Evolutionary conservation across 2,888 invertebrate species (phyloP).

Genomic region (Pimpla rufipes): DNA sequence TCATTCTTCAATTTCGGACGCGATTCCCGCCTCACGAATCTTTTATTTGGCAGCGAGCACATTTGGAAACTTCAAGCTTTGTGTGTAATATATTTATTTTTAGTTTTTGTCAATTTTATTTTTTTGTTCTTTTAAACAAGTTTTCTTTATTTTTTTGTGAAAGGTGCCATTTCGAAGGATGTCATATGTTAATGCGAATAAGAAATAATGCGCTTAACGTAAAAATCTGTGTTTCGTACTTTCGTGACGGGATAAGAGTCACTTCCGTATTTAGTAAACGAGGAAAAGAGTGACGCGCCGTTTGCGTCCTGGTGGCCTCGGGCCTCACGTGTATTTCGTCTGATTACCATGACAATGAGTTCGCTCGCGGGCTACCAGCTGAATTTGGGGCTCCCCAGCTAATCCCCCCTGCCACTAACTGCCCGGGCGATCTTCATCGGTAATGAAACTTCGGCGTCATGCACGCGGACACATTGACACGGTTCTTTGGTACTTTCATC

Average conservation of each 20-base stretch:
- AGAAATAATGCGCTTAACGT: not conserved
- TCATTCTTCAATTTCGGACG: not conserved
- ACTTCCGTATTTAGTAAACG: slow-evolving; percentile 24
- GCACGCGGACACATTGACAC: slow-evolving; percentile 11
- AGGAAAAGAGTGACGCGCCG: slow-evolving; percentile 13
- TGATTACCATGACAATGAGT: slow-evolving; percentile 44
- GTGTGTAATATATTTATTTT: too few relatives aligned
- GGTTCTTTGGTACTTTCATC: slow-evolving; percentile 45
- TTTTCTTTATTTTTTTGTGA: not conserved
- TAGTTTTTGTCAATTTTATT: too few relatives aligned
- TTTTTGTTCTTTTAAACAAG: too few relatives aligned
- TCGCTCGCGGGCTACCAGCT: not conserved
- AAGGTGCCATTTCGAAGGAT: not conserved
- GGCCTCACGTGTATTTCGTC: not conserved
- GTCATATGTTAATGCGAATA: not conserved
- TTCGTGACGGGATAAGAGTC: slow-evolving; percentile 8
- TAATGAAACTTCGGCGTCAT: not conserved
- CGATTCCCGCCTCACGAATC: not conserved
- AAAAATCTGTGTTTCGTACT: not conserved
- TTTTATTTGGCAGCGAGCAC: not conserved
- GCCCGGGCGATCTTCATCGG: slow-evolving; percentile 35
- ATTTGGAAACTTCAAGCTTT: too few relatives aligned
- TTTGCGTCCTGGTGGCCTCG: not conserved
- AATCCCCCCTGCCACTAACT: slow-evolving; percentile 15
- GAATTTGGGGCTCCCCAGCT: slow-evolving; percentile 7